Evolutionary conservation across 2,888 invertebrate genomes (phyloP), one percentile per base, ranked within the genome.

Genomic region (Amphipyra tragopoginis): DNA sequence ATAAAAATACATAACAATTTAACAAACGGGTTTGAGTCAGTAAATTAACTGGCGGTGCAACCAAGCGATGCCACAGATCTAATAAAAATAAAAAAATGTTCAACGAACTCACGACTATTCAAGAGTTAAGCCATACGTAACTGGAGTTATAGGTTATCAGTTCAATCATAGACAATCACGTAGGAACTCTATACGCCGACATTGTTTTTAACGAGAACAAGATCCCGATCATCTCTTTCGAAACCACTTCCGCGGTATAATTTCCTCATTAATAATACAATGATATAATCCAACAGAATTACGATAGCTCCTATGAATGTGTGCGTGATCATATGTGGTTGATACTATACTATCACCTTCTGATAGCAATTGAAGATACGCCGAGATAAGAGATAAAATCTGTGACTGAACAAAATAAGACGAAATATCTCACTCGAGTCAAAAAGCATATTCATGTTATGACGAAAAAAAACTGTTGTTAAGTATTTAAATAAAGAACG

Each of bases 111-210:
- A 60, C 54, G 7, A n/a, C n/a, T n/a, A n/a, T n/a, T n/a, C n/a
- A n/a, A n/a, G n/a, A 68, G 53, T 52, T 53, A 21, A 34, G 45
- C 39, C 42, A 55, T 40, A 69, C 55, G 48, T 53, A 69, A 65
- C 54, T 36, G n/a, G 57, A 53, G 55, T 54, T 75, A 62, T 70
- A 77, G 77, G 63, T 69, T 73, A 76, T 76, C 73, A 34, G 55
- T 47, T 50, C 61, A 67, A 72, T 75, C 69, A 47, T 42, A 56
- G 45, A 61, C 62, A 42, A 63, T 52, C 48, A 65, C 64, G 65
- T 73, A 63, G 29, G 65, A 73, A 62, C 26, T 40, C 26, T 43
- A 13, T 49, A 43, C 38, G 39, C 51, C 11, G 42, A 42, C 29
- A 42, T 50, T 44, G 13, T 38, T 56, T 29, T 34, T 38, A 33